These are phyloP conservation scores for Chelon labrosus DNA, from an alignment of 2,797 vertebrate genomes.

Conservation along the genomic window DNA sequence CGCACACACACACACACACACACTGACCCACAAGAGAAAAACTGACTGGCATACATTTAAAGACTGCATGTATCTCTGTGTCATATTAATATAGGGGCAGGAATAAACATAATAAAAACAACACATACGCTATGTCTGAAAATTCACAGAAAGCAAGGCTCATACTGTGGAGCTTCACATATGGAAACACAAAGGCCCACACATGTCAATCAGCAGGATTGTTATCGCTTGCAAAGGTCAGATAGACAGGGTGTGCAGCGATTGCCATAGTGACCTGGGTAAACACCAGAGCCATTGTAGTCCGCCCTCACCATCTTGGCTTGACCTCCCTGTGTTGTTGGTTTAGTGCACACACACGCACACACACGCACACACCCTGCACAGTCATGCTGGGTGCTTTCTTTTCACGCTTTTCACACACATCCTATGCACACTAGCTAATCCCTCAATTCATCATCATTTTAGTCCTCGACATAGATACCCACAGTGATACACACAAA, in stretches of 20 bases:
- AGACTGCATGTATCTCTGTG: not conserved
- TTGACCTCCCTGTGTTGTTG: slow-evolving; percentile 47
- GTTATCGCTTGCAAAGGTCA: slow-evolving; percentile 73
- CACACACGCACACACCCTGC: not conserved
- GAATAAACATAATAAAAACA: not conserved
- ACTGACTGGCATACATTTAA: slow-evolving; percentile 2
- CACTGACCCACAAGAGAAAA: not conserved
- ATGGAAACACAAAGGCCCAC: slow-evolving; percentile 34
- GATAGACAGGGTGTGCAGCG: slow-evolving; percentile 37
- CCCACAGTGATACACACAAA: slow-evolving; percentile 10
- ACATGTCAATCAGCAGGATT: slow-evolving; percentile 55
- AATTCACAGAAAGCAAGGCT: not conserved
- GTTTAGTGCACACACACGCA: slow-evolving; percentile 27
- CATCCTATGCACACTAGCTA: not conserved
- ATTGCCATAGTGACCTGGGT: slow-evolving; percentile 66
- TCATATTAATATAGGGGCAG: not conserved
- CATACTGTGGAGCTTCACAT: slow-evolving; percentile 15
- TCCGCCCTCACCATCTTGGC: slow-evolving; percentile 37
- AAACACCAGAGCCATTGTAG: slow-evolving; percentile 72
- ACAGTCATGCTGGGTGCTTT: not conserved
- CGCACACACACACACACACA: not conserved
- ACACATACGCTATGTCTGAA: not conserved
- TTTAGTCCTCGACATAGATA: slow-evolving; percentile 27
- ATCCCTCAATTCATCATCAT: slow-evolving; percentile 29
- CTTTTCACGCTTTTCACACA: not conserved